Percentiles rank a stretch among this genome's conserved stretches.
Evolutionary conservation across 2,113 vertebrate genomes (phyloP).

Genomic region (Microcebus griseorufus): DNA sequence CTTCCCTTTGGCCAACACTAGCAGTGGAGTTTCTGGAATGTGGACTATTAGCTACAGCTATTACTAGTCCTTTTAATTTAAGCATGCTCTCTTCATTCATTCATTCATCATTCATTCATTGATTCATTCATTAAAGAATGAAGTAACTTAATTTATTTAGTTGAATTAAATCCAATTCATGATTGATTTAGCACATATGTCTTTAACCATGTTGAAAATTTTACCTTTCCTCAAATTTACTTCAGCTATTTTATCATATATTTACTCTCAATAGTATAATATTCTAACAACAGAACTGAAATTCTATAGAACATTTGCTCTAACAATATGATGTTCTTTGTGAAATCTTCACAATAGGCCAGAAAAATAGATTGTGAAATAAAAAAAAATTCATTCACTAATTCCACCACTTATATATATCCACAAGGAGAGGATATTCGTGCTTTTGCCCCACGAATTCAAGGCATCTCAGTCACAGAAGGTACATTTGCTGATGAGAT

Average conservation of each 20-base stretch:
- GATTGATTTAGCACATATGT: background rate
- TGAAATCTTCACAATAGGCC: background rate
- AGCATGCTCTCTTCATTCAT: background rate
- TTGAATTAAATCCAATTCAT: background rate
- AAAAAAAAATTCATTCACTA: background rate
- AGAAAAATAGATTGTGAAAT: constrained; percentile 19
- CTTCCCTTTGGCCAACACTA: background rate
- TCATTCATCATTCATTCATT: background rate
- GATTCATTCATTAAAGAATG: background rate
- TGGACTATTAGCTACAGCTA: background rate
- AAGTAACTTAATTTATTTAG: background rate
- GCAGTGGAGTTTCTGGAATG: background rate
- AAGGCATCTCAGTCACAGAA: too few species aligned
- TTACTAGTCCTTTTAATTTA: background rate
- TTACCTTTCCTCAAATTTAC: background rate
- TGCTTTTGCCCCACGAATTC: too few species aligned
- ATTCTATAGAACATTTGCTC: background rate
- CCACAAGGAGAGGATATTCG: too few species aligned
- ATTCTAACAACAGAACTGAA: background rate
- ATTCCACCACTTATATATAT: background rate
- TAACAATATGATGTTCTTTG: background rate
- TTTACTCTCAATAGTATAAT: background rate
- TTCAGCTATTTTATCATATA: background rate
- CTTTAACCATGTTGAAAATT: background rate
- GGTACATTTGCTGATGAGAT: too few species aligned